Evolutionary conservation across 2,797 vertebrate genomes (phyloP), one percentile per base, ranked within the genome.

Genomic region (Masticophis lateralis): DNA sequence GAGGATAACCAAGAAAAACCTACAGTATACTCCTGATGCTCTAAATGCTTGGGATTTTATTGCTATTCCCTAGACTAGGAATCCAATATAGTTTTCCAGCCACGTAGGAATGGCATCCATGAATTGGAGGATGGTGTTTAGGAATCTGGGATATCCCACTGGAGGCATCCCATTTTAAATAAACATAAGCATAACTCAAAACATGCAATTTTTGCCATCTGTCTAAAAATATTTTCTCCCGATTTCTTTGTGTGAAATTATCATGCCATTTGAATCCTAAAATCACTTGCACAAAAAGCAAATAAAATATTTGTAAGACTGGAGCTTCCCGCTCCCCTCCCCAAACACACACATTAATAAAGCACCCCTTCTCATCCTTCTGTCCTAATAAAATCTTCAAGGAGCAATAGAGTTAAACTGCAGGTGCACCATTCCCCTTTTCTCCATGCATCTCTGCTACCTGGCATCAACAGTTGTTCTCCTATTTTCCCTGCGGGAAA

Each of bases 401-500:
- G 91, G 89, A 95, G 79, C 93, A 94, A 89, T 87, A 89, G 90
- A 95, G 93, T 91, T 32, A 51, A 91, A 94, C 89, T 59, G 92
- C 93, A 89, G 3, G 0, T 27, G 87, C 0, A 0, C 43, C 63
- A 91, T 89, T 47, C 59, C 90, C 56, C 93, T 93, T 94, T 87
- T 93, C 93, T 93, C 91, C 94, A 83, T 91, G 86, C 92, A 95
- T 95, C 69, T 95, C 93, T 95, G 94, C 93, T 74, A 96, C 95
- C 96, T 93, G 96, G 93, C 94, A 96, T 95, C 97, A 97, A 97
- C 96, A 97, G 94, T 97, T 96, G 96, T 92, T 94, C 96, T 93
- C 95, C 96, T 95, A 96, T 97, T 97, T 97, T 97, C 97, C 95
- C 97, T 97, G 97, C 16, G 59, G 95, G 96, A 97, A 97, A 97